phyloP scores from a whole-genome alignment of 2,113 vertebrate species.

The Salvelinus namaycush region DNA sequence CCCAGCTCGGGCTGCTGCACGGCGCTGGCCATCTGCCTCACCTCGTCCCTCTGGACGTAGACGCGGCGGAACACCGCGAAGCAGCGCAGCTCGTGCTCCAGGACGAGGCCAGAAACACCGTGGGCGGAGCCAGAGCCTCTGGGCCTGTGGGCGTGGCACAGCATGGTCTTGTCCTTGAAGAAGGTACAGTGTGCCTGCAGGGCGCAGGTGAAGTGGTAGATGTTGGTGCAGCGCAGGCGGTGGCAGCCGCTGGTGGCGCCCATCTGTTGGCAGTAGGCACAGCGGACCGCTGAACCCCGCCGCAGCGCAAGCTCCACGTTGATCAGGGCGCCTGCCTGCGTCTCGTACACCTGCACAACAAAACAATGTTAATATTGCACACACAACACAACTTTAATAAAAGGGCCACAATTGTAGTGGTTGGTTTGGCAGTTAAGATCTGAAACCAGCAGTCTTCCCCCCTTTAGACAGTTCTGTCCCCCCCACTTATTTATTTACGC shows the following conservation, averaged over 20 bases:
- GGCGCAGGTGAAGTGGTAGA: constrained; percentile 97
- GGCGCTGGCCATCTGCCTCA: constrained; percentile 89
- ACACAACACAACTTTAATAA: too few species aligned
- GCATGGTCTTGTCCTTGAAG: constrained; percentile 99
- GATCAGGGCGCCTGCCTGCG: constrained; percentile 97
- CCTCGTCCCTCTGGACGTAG: constrained; percentile 92
- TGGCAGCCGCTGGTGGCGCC: constrained; percentile 96
- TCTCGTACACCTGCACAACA: constrained; percentile 84
- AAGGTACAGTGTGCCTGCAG: constrained; percentile 97
- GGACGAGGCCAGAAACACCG: constrained; percentile 71
- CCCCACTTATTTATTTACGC: too few species aligned
- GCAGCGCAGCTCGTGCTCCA: constrained; percentile 91
- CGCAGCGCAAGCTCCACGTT: constrained; percentile 92
- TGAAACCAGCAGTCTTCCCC: too few species aligned
- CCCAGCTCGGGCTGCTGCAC: constrained; percentile 90
- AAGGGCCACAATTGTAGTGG: too few species aligned
- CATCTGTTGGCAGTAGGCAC: constrained; percentile 90
- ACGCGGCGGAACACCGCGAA: constrained; percentile 95
- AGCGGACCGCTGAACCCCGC: constrained; percentile 88
- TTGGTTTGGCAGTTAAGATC: too few species aligned
- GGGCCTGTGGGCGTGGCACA: constrained; percentile 94
- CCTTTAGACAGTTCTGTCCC: too few species aligned
- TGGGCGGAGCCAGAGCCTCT: constrained; percentile 74
- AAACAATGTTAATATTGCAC: too few species aligned
- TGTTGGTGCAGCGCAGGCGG: constrained; percentile 93